phyloP scores from a whole-genome alignment of 1,140 invertebrate species.

The Globodera ellingtonae region DNA sequence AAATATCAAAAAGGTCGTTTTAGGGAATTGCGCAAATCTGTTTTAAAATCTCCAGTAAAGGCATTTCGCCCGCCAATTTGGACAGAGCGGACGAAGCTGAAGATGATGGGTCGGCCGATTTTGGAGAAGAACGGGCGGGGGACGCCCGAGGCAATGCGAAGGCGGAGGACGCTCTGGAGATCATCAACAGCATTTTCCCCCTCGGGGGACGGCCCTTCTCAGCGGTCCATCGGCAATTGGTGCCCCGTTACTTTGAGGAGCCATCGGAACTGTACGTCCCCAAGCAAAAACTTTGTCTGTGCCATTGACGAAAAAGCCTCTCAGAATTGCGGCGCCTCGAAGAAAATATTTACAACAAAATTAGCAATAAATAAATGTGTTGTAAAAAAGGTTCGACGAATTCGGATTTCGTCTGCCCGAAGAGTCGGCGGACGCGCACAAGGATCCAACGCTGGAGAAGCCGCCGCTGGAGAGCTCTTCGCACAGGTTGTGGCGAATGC shows the following conservation, averaged over 20 bases:
- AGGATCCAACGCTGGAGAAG: constrained; percentile 26
- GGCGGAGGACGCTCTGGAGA: constrained; percentile 22
- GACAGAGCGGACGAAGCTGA: constrained; percentile 2
- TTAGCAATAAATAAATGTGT: too few relatives aligned
- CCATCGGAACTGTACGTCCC: constrained; percentile 45
- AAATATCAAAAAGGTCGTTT: constrained; percentile 25
- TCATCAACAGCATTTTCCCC: constrained; percentile 39
- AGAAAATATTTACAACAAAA: too few relatives aligned
- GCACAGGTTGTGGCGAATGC: constrained; percentile 20
- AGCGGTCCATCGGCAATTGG: constrained; percentile 46
- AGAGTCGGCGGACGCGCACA: constrained; percentile 69
- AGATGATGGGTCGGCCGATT: neutral
- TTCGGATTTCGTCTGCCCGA: constrained; percentile 96
- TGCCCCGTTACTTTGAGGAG: constrained; percentile 58
- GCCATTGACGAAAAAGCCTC: too few relatives aligned
- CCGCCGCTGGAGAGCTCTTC: constrained; percentile 31
- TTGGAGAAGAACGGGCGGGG: neutral
- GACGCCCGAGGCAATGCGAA: neutral
- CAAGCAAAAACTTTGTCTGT: too few relatives aligned
- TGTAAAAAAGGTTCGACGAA: constrained; percentile 80
- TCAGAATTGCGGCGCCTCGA: too few relatives aligned
- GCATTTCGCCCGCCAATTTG: neutral
- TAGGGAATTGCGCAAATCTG: neutral
- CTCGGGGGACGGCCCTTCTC: constrained; percentile 56
- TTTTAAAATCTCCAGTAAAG: neutral